Percentiles rank a stretch among this genome's conserved stretches.
Conservation (phyloP, 2,888 invertebrate genomes). For the Acleris emargana region DNA sequence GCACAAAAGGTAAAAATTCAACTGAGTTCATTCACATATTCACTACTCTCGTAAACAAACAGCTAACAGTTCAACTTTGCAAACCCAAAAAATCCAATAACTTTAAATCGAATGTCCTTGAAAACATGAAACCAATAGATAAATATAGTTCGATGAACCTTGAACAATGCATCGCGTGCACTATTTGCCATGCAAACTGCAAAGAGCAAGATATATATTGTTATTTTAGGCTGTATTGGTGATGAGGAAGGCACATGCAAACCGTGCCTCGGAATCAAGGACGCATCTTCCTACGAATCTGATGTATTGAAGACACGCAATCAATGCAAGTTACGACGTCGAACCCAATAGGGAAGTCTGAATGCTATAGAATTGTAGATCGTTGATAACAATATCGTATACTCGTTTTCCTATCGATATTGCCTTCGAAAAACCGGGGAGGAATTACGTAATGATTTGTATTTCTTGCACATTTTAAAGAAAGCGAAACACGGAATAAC, state of each 20-base stretch:
- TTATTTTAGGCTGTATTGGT: neutral
- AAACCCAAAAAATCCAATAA: constrained; percentile 5
- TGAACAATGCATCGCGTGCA: constrained; percentile 60
- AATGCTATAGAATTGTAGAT: constrained; percentile 5
- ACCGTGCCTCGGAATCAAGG: constrained; percentile 43
- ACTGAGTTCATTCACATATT: too few species aligned
- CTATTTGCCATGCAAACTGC: constrained; percentile 1
- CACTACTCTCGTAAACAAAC: too few species aligned
- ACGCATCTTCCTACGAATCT: constrained; percentile 40
- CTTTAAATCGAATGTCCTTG: neutral
- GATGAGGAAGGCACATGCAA: neutral
- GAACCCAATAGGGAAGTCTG: constrained; percentile 31
- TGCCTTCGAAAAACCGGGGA: too few species aligned
- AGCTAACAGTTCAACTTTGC: too few species aligned
- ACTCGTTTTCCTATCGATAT: neutral
- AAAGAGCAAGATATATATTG: neutral
- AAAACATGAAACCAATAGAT: neutral
- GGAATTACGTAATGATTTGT: too few species aligned
- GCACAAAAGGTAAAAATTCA: too few species aligned
- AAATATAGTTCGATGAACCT: constrained; percentile 46
- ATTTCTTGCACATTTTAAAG: too few species aligned
- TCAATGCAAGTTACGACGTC: constrained; percentile 50
- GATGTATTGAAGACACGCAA: constrained; percentile 53
- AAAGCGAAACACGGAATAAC: too few species aligned
- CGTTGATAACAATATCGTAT: neutral